A percentile compares a stretch with the other conserved stretches of the same genome.
These are phyloP conservation scores for Acestrorhynchus altus DNA, from an alignment of 2,797 vertebrate species.

Conservation along the genomic window DNA sequence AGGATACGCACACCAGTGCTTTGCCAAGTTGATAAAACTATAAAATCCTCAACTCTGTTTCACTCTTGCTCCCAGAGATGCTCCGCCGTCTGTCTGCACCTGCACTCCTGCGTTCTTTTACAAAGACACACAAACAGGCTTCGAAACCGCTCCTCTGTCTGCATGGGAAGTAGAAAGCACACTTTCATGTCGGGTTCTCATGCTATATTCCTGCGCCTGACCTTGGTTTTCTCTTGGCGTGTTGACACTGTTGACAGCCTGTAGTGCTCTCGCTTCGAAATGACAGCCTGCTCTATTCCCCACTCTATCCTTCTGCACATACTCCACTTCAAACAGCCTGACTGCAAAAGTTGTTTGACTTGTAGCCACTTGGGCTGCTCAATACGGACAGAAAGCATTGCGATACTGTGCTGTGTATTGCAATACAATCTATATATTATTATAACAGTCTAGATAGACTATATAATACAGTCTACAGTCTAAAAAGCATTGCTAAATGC, in stretches of 20 bases:
- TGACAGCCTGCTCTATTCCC: conserved; percentile 63
- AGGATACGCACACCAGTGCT: conserved; percentile 15
- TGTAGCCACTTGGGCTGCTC: not conserved
- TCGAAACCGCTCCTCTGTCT: conserved; percentile 43
- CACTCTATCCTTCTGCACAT: conserved; percentile 50
- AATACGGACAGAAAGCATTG: not conserved
- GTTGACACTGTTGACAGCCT: conserved; percentile 65
- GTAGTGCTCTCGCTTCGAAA: conserved; percentile 55
- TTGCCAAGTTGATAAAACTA: conserved; percentile 34
- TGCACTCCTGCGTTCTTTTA: conserved; percentile 15
- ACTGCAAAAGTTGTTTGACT: conserved; percentile 3
- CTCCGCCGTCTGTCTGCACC: not conserved
- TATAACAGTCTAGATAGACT: too few relatives aligned
- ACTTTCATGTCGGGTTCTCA: conserved; percentile 54
- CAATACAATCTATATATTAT: too few relatives aligned
- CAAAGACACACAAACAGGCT: conserved; percentile 27
- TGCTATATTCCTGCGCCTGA: conserved; percentile 63
- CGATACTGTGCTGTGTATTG: too few relatives aligned
- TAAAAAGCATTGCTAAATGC: too few relatives aligned
- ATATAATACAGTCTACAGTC: too few relatives aligned
- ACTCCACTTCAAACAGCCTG: not conserved
- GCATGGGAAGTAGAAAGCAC: conserved; percentile 57
- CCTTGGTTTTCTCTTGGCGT: conserved; percentile 64
- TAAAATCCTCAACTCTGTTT: conserved; percentile 30
- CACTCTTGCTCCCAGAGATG: not conserved